These are phyloP conservation scores for Lordiphosa stackelbergi DNA, from an alignment of 1,140 invertebrate species.

Conservation along the genomic window DNA sequence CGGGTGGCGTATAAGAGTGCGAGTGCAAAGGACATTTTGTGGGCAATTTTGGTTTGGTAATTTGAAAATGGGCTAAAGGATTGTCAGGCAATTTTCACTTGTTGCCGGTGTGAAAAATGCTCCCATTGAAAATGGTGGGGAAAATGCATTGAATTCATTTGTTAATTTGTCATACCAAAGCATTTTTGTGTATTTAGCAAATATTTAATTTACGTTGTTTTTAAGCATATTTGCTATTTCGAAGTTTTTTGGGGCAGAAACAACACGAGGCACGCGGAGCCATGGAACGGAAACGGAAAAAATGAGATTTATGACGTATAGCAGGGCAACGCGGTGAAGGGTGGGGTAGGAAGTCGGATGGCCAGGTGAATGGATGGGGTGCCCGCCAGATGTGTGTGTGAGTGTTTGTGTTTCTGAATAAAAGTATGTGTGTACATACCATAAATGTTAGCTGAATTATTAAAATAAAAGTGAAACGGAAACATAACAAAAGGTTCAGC, in stretches of 20 bases:
- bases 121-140: not conserved
- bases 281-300: constrained; percentile 68
- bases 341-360: constrained; percentile 10
- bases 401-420: constrained; percentile 39
- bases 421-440: constrained; percentile 59
- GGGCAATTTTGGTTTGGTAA: constrained; percentile 18
- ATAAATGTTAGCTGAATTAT: constrained; percentile 74
- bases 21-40: constrained; percentile 5
- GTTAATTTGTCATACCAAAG: not conserved
- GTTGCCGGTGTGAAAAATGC: constrained; percentile 24
- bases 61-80: constrained; percentile 33
- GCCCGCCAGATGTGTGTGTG: constrained; percentile 11
- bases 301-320: constrained; percentile 73
- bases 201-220: constrained; percentile 36
- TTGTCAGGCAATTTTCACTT: constrained; percentile 29
- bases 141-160: constrained; percentile 2
- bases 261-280: constrained; percentile 16
- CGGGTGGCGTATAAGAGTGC: constrained; percentile 46
- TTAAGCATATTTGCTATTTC: constrained; percentile 2
- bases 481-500: constrained; percentile 74
- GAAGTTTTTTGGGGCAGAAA: constrained; percentile 11
- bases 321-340: constrained; percentile 27
- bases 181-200: constrained; percentile 16
- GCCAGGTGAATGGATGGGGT: constrained; percentile 13
- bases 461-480: constrained; percentile 75